A percentile compares a stretch with the other conserved stretches of the same genome.
Evolutionary conservation across 1,140 invertebrate genomes (phyloP).

Genomic region (Callitettix versicolor): DNA sequence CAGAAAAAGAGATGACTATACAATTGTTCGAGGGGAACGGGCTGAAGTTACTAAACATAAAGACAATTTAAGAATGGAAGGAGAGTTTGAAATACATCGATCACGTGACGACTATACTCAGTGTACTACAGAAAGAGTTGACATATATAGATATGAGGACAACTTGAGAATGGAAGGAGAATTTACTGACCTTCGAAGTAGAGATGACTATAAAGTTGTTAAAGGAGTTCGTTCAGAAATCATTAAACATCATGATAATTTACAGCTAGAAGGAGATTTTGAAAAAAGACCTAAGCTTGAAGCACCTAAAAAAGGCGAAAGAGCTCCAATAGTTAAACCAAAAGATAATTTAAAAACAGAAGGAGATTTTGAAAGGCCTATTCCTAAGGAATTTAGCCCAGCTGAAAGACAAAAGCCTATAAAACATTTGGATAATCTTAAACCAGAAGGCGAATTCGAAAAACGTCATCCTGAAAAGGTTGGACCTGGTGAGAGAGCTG

Average conservation of each 20-base stretch:
- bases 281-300: conserved; percentile 36
- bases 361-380: conserved; percentile 31
- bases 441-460: conserved; percentile 41
- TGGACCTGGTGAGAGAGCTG: conserved; percentile 31
- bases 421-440: conserved; percentile 34
- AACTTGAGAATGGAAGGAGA: conserved; percentile 52
- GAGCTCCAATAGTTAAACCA: conserved; percentile 33
- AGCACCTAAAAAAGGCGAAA: conserved; percentile 30
- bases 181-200: conserved; percentile 33
- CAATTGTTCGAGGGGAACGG: conserved; percentile 37
- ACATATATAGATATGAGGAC: conserved; percentile 33
- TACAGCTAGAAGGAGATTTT: conserved; percentile 50
- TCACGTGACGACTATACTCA: conserved; percentile 27
- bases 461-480: conserved; percentile 30
- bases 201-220: conserved; percentile 32
- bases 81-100: conserved; percentile 40
- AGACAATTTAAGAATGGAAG: conserved; percentile 50
- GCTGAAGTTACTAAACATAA: conserved; percentile 44
- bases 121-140: conserved; percentile 19
- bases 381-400: conserved; percentile 15
- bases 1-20: conserved; percentile 32
- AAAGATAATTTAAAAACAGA: conserved; percentile 39
- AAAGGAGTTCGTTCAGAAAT: conserved; percentile 43
- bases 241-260: conserved; percentile 48
- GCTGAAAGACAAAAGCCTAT: conserved; percentile 31